Evolutionary conservation across 2,113 vertebrate genomes (phyloP).

Genomic region (Thinocorus orbignyianus): DNA sequence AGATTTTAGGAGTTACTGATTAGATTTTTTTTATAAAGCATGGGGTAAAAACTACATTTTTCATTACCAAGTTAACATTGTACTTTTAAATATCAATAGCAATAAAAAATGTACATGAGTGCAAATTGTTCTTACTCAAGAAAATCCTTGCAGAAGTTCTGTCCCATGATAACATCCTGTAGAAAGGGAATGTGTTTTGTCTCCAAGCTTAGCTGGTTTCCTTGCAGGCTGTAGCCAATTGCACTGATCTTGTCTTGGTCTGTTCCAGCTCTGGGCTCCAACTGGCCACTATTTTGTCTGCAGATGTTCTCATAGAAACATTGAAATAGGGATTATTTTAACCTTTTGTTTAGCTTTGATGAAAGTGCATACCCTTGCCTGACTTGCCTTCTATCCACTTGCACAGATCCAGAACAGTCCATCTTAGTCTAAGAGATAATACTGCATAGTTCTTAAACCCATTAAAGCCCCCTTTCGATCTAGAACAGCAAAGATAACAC

Average conservation of each 20-base stretch:
- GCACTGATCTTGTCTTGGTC: background rate
- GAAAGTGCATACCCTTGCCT: background rate
- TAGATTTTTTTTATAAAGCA: background rate
- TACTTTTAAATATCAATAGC: background rate
- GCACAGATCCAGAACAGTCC: background rate
- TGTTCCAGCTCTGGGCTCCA: background rate
- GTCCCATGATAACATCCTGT: background rate
- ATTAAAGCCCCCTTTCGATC: background rate
- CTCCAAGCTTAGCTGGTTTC: background rate
- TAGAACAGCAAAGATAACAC: background rate
- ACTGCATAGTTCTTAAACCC: background rate
- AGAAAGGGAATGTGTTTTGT: background rate
- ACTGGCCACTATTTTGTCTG: background rate
- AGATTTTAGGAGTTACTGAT: background rate
- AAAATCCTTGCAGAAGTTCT: background rate
- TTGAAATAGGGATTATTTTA: background rate
- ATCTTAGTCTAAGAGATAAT: background rate
- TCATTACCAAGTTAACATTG: background rate
- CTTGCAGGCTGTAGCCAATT: background rate
- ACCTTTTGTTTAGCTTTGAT: background rate
- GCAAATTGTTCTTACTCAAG: background rate
- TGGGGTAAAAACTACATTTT: background rate
- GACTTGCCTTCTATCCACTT: background rate
- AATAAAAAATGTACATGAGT: background rate
- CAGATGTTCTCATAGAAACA: background rate